Base-by-base conservation (phyloP, 2,888 invertebrate genomes). In the Epinotia demarniana region DNA sequence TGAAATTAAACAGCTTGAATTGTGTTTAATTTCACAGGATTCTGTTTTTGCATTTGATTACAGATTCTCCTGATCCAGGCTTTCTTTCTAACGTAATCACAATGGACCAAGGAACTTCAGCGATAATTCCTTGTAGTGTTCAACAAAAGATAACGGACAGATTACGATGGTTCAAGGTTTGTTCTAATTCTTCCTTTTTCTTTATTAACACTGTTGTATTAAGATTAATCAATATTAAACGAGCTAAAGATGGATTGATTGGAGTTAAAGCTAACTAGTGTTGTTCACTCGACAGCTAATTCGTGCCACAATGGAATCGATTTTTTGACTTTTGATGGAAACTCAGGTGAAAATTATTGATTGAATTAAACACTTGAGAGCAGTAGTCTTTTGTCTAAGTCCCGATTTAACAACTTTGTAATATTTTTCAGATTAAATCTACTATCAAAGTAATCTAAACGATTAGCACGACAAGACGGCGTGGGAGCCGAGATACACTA, bases 151-250 rank as follows among this genome's bases (percentile, higher is more conserved):
- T 16, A 19, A 80, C 78, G 1, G 88, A 89, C 77, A 55, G 39
- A 46, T 27, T 90, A 0, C 82, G 84, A 3, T 90, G 90, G 90
- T 90, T 80, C 77, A 90, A 88, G 87, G 90, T 89, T 80, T 63
- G 18, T 53, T 33, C 23, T 53, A 12, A 23, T n/a, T 61, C 33
- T 16, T 23, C 8, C 16, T 12, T 61, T 16, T 27, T 16, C 4
- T 27, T 6, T 4, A 33, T 3, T 33, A 33, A 33, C 33, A 33
- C 33, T 33, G 3, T 33, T 33, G 23, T 33, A 33, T 33, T 6
- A 33, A 33, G 33, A 33, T 33, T 8, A 33, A 33, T 33, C 33
- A 33, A 33, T 33, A 39, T 39, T 39, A 9, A 39, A 39, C 39
- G 9, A 8, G 39, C 39, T 39, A 39, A 39, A 39, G 39, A 39